A percentile compares a stretch with the other conserved stretches of the same genome.
Evolutionary conservation across 92 coral and sea anemone genomes (phyloP).

Genomic region (Virgularia gustaviana): DNA sequence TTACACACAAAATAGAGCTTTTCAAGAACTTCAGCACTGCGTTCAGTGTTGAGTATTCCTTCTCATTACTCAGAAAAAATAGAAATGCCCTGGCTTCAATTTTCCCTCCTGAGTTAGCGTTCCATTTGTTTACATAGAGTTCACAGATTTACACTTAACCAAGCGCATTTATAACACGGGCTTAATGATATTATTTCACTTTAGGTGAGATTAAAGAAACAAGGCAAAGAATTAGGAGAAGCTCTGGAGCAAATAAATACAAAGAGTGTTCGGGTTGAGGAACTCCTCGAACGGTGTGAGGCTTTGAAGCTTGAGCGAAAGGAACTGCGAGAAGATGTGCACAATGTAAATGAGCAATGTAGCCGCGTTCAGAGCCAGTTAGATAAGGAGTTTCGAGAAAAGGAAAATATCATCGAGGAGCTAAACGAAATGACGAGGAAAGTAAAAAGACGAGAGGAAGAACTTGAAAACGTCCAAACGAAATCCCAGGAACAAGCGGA

Average conservation of each 20-base stretch:
- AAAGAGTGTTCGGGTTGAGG: slow-evolving; percentile 9
- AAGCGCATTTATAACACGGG: too few relatives aligned
- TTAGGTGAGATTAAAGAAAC: slow-evolving; percentile 17
- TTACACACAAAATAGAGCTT: too few relatives aligned
- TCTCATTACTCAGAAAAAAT: too few relatives aligned
- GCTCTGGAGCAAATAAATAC: slow-evolving; percentile 1
- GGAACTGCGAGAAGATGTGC: not conserved
- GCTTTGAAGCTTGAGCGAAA: slow-evolving; percentile 11
- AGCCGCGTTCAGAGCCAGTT: slow-evolving; percentile 5
- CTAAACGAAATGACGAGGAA: slow-evolving; percentile 7
- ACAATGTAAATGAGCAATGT: not conserved
- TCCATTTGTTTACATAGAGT: too few relatives aligned
- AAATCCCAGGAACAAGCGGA: slow-evolving; percentile 19
- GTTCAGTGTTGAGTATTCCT: too few relatives aligned
- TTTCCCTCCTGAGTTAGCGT: too few relatives aligned
- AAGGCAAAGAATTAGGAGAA: not conserved
- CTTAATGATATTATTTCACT: not conserved
- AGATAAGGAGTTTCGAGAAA: slow-evolving; percentile 15
- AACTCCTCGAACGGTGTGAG: slow-evolving; percentile 16
- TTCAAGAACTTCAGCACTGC: too few relatives aligned
- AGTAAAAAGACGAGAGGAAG: slow-evolving; percentile 20
- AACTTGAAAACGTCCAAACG: not conserved
- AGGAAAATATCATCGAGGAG: slow-evolving; percentile 9
- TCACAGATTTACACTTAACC: too few relatives aligned
- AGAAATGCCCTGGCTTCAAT: too few relatives aligned